Base-by-base conservation (phyloP, 2,797 vertebrate genomes). In the Glyptemys insculpta region DNA sequence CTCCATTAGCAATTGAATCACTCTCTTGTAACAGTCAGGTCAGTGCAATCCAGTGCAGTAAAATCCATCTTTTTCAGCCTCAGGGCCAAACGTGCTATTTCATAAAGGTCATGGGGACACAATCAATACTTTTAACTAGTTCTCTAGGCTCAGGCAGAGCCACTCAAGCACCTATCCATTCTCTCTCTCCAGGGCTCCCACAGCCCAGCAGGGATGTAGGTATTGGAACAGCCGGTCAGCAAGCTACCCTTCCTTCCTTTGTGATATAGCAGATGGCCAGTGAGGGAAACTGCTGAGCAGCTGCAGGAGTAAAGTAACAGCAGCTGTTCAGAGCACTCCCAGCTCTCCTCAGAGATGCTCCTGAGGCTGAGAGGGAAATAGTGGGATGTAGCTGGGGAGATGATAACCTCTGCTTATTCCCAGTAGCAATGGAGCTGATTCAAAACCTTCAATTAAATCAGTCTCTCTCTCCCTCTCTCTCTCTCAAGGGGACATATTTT, bases 1-100 rank as follows among this genome's bases (percentile, higher is more conserved):
- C 65, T 82, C 85, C 9, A 19, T 93, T 79, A 54, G 37, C 83
- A 81, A 57, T 79, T 47, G 19, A 92, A 88, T 57, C 68, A 12
- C 5, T 62, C 41, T 88, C 83, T 53, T 31, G 23, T 23, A 92
- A 72, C 29, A 93, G 47, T 62, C 65, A 96, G 91, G 14, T 76
- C 53, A 89, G 84, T 23, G 59, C 34, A 81, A 78, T 4, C 11
- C 78, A 29, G 0, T 62, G 27, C 18, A 86, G 49, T 52, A 85
- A 29, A 3, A 10, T n/a, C 82, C 14, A 85, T 59, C 68, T 88
- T 88, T 76, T 62, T 79, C 68, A 95, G 49, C 37, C 19, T 41
- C 19, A 12, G 62, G 91, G 85, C 54, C 52, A 15, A 41, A 65
- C n/a, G 87, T 5, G 34, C 59, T 91, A 72, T 85, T 85, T 89